Percentiles rank a stretch among this genome's conserved stretches.
Conservation (phyloP, 2,113 vertebrate genomes). For the Chrysemys picta region DNA sequence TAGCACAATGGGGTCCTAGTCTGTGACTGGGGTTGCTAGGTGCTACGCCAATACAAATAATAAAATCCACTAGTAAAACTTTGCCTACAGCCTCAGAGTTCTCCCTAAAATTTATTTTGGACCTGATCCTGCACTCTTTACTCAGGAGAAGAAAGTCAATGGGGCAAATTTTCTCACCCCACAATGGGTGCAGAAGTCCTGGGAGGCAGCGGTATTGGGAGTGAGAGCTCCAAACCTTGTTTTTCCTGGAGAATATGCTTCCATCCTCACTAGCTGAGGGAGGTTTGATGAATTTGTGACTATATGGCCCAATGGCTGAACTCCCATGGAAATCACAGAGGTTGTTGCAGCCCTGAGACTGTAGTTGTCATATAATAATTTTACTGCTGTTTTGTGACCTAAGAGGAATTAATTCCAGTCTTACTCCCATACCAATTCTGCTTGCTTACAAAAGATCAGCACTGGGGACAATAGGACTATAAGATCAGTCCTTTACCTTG, state of each 20-base stretch:
- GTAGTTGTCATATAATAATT: neutral
- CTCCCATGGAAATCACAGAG: neutral
- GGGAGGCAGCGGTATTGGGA: neutral
- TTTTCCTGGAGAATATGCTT: neutral
- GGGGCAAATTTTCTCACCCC: neutral
- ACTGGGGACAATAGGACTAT: neutral
- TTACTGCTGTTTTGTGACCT: neutral
- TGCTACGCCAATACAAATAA: neutral
- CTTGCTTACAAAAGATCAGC: neutral
- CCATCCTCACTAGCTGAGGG: neutral
- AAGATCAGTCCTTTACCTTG: neutral
- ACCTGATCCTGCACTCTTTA: neutral
- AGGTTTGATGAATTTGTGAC: neutral
- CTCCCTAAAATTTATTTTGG: neutral
- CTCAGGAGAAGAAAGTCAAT: neutral
- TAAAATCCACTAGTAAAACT: neutral
- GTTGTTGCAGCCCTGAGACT: neutral
- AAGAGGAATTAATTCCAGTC: neutral
- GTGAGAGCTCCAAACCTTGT: neutral
- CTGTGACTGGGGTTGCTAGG: neutral
- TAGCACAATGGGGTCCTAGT: neutral
- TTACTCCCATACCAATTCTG: neutral
- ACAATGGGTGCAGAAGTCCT: neutral
- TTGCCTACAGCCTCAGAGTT: neutral
- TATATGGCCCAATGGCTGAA: neutral